These are phyloP conservation scores for Oasisia sp. DNA, from an alignment of 2,888 invertebrate genomes.

Conservation along the genomic window DNA sequence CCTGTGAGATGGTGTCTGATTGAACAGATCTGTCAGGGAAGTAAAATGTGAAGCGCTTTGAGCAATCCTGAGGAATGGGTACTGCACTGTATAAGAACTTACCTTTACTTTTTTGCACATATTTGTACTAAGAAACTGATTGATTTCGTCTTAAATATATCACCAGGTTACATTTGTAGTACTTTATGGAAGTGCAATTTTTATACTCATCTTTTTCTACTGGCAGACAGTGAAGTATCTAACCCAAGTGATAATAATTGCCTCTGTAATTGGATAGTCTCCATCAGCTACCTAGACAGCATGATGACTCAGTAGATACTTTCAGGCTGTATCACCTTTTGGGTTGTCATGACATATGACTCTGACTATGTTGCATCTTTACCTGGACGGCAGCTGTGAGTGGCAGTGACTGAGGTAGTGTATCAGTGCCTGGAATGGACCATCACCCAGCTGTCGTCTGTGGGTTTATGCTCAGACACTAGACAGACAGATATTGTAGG, in stretches of 20 bases:
- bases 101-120: too few relatives aligned
- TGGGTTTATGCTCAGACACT: background rate
- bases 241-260: background rate
- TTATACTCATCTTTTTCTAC: background rate
- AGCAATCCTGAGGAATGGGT: too few relatives aligned
- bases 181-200: too few relatives aligned
- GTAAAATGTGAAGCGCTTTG: too few relatives aligned
- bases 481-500: constrained; percentile 3
- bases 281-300: background rate
- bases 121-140: too few relatives aligned
- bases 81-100: too few relatives aligned
- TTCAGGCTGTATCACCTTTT: background rate
- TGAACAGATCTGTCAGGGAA: too few relatives aligned
- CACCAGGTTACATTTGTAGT: too few relatives aligned
- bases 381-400: background rate
- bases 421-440: background rate
- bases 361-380: constrained; percentile 12
- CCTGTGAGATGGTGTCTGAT: too few relatives aligned
- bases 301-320: background rate
- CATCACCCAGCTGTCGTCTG: background rate
- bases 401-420: background rate
- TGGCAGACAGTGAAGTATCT: background rate
- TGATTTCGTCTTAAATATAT: too few relatives aligned
- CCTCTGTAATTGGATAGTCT: background rate
- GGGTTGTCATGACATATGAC: background rate